Conservation (phyloP, 2,888 invertebrate genomes). For the Spicauda simplicius region DNA sequence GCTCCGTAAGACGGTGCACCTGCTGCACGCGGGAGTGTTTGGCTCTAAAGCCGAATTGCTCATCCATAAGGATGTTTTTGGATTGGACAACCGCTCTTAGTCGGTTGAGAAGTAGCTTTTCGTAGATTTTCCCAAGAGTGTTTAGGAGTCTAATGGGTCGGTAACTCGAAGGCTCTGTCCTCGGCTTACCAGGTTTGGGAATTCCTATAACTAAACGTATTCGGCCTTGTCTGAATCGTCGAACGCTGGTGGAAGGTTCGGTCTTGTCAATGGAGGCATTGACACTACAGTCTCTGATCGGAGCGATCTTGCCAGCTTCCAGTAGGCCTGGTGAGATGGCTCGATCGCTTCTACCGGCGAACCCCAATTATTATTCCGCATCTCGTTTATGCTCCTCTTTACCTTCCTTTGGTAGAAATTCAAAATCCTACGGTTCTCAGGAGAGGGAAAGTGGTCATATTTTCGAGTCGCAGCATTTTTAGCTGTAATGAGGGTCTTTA, state of each 20-base stretch:
- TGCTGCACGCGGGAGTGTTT: no score
- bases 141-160: no score
- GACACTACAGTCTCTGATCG: slow-evolving; percentile 1
- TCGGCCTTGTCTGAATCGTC: slow-evolving; percentile 24
- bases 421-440: neutral
- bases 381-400: neutral
- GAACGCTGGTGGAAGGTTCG: neutral
- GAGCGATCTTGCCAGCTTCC: neutral
- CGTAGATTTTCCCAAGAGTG: no score
- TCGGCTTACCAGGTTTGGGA: no score
- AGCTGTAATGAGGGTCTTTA: neutral
- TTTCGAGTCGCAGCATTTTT: neutral
- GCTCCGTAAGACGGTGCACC: no score
- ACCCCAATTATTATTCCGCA: neutral
- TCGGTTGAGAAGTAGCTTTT: no score
- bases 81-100: no score
- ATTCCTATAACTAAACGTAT: no score
- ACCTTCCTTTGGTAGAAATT: neutral
- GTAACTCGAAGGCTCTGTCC: no score
- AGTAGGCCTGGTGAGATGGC: neutral
- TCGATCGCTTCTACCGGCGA: neutral
- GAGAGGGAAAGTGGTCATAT: neutral
- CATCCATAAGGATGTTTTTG: no score
- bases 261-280: neutral
- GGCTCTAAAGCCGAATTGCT: no score